Base-by-base conservation (phyloP, 1,140 invertebrate genomes). In the Sweltsa coloradensis region DNA sequence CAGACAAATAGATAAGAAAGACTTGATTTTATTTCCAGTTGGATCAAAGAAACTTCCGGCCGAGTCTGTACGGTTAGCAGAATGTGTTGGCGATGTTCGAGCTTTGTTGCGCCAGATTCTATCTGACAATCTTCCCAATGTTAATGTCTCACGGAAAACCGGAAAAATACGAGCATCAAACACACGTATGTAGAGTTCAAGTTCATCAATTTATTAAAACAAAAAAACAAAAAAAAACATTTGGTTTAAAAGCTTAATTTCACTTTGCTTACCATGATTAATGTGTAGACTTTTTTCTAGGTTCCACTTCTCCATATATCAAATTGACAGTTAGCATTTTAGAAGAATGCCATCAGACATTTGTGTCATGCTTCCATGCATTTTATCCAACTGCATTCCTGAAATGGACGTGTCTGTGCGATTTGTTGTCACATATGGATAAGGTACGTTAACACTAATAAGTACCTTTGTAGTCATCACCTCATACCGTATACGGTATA, bases 381-480 rank as follows among this genome's bases (percentile, higher is more conserved):
- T 97, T 97, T 68, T 97, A 94, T 68, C 92, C 94, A 0, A 96
- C 90, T 1, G 85, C 87, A 0, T 82, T 79, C 47, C 69, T 96
- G 16, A 96, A 96, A 62, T 96, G 93, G 92, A 81, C 82, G 47
- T 86, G 85, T 58, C 63, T 97, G 0, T 94, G 91, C 66, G 85
- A 92, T 59, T 64, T 95, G 13, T 67, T 96, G 16, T 74, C 74
- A 31, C 75, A 85, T 57, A 83, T 88, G 50, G 78, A 88, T 54
- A 83, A 83, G 65, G 83, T 86, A 71, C 66, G 66, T 57, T 13
- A 3, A 27, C 2, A 14, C 14, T n/a, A n/a, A n/a, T n/a, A n/a
- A n/a, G n/a, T n/a, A n/a, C n/a, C n/a, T n/a, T n/a, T n/a, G n/a
- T n/a, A n/a, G n/a, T n/a, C n/a, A n/a, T n/a, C n/a, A n/a, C n/a